Evolutionary conservation across 2,113 vertebrate genomes (phyloP).

Genomic region (Galbula dea): DNA sequence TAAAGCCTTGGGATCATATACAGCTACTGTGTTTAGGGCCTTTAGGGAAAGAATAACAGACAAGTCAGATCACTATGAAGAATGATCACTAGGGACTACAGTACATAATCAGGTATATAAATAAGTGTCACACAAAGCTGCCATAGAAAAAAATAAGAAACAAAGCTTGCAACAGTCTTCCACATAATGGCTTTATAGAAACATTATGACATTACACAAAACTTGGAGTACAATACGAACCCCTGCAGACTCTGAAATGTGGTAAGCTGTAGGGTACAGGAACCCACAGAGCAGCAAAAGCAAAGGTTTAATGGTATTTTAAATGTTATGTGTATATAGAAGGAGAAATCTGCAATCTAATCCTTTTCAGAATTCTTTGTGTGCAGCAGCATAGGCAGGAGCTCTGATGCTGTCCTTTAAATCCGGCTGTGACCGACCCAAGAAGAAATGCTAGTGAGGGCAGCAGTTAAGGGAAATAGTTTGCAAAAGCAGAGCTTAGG

Average conservation of each 20-base stretch:
- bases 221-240: constrained; percentile 58
- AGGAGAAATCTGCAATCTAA: constrained; percentile 59
- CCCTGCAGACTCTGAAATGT: constrained; percentile 70
- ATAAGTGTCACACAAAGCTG: constrained; percentile 64
- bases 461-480: background rate
- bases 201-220: background rate
- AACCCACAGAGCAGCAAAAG: constrained; percentile 65
- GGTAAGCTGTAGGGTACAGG: constrained; percentile 63
- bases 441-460: background rate
- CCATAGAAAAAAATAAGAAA: constrained; percentile 51
- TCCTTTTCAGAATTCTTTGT: constrained; percentile 49
- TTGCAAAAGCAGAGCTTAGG: background rate
- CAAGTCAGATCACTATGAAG: constrained; percentile 65
- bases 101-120: constrained; percentile 64
- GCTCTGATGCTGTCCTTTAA: background rate
- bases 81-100: constrained; percentile 49
- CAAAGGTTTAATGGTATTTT: constrained; percentile 73
- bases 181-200: constrained; percentile 42
- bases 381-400: background rate
- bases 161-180: background rate
- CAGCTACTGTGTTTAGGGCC: background rate
- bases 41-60: constrained; percentile 34
- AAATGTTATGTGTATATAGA: constrained; percentile 72
- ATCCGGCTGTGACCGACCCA: background rate
- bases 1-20: constrained; percentile 16